These are phyloP conservation scores for Apamea crenata DNA, from an alignment of 2,888 invertebrate genomes.

Conservation along the genomic window DNA sequence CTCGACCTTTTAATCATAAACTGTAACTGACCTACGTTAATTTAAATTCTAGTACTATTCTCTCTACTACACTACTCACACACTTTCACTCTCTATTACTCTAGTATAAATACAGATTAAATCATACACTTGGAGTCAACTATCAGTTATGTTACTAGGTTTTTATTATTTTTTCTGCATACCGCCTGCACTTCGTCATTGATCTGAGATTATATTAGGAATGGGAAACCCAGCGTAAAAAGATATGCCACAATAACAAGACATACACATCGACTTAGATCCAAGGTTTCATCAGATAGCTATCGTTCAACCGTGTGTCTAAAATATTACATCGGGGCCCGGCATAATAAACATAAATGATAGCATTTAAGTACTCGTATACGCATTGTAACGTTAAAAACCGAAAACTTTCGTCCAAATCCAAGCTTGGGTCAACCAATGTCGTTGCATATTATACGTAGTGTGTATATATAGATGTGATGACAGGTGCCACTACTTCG, in stretches of 20 bases:
- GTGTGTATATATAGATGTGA: constrained; percentile 3
- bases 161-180: neutral
- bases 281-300: neutral
- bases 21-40: constrained; percentile 6
- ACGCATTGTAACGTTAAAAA: neutral
- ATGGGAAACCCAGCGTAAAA: neutral
- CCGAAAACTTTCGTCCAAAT: neutral
- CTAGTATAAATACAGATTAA: neutral
- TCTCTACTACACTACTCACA: no score
- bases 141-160: neutral
- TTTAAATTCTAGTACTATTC: constrained; percentile 3
- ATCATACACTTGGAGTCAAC: neutral
- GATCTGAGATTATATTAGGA: neutral
- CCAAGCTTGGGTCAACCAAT: neutral
- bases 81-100: no score
- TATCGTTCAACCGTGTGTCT: neutral
- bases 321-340: neutral
- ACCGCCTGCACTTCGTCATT: neutral
- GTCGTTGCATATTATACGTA: neutral
- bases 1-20: constrained; percentile 22
- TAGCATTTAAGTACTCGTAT: neutral
- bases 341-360: neutral
- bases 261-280: neutral
- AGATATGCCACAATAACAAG: neutral
- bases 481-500: constrained; percentile 51